A percentile compares a stretch with the other conserved stretches of the same genome.
Evolutionary conservation across 2,113 vertebrate species (phyloP).

Genomic region (Protobothrops mucrosquamatus): DNA sequence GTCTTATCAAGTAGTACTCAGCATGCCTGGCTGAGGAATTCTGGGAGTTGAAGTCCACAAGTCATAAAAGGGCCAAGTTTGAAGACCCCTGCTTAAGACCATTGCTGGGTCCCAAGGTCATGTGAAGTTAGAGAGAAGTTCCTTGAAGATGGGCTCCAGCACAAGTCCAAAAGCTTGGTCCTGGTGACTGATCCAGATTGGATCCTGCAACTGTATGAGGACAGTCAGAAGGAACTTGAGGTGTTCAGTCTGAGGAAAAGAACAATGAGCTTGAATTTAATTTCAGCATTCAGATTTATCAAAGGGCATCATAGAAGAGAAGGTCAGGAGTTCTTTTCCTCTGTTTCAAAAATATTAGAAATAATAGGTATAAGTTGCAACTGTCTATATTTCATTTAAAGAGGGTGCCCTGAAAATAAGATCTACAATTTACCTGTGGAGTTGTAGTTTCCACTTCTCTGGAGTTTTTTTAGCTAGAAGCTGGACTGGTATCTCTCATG

Average conservation of each 20-base stretch:
- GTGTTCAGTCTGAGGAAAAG: not conserved
- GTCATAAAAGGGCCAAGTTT: too few relatives aligned
- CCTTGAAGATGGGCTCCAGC: too few relatives aligned
- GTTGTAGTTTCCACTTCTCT: not conserved
- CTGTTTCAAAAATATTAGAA: not conserved
- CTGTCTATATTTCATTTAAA: not conserved
- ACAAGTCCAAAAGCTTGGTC: too few relatives aligned
- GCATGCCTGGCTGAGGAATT: too few relatives aligned
- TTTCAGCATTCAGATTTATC: not conserved
- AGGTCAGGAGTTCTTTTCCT: not conserved
- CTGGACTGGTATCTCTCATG: not conserved
- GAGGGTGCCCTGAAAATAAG: not conserved
- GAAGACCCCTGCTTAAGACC: too few relatives aligned
- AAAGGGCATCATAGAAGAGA: not conserved
- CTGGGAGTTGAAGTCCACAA: too few relatives aligned
- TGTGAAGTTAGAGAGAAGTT: too few relatives aligned
- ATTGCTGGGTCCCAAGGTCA: too few relatives aligned
- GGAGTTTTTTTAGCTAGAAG: not conserved
- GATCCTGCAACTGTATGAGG: too few relatives aligned
- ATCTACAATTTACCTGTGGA: not conserved
- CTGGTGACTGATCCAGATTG: too few relatives aligned
- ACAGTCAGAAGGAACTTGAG: not conserved
- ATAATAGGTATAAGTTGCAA: not conserved
- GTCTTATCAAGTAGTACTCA: too few relatives aligned
- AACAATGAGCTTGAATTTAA: not conserved